These are phyloP conservation scores for Macaria notata DNA, from an alignment of 2,888 invertebrate species.

Conservation along the genomic window DNA sequence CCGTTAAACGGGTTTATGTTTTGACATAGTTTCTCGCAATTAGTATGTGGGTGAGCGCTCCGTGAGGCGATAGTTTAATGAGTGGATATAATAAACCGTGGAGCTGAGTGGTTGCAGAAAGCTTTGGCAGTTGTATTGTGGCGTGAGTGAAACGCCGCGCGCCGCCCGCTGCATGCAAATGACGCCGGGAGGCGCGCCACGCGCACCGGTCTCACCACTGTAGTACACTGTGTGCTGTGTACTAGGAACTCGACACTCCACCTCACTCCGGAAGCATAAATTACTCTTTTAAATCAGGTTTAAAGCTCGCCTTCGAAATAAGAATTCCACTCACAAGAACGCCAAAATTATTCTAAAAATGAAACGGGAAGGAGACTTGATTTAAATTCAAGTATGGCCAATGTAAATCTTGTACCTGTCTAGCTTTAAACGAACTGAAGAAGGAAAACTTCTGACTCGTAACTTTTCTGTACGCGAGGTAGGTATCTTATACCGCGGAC, in stretches of 20 bases:
- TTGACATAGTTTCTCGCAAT: constrained; percentile 36
- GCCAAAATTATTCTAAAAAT: too few relatives aligned
- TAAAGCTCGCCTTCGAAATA: neutral
- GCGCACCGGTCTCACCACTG: constrained; percentile 33
- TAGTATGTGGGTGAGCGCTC: constrained; percentile 22
- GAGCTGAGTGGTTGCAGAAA: constrained; percentile 21
- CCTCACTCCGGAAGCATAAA: constrained; percentile 10
- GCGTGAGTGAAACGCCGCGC: constrained; percentile 45
- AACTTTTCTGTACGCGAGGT: too few relatives aligned
- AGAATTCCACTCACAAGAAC: neutral
- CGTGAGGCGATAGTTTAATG: constrained; percentile 20
- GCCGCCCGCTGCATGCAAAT: constrained; percentile 47
- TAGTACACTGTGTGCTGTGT: constrained; percentile 1
- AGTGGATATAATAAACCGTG: constrained; percentile 23
- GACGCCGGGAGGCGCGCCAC: constrained; percentile 28
- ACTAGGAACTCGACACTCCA: constrained; percentile 27
- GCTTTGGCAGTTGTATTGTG: constrained; percentile 32
- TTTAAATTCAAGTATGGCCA: too few relatives aligned
- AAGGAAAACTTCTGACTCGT: too few relatives aligned
- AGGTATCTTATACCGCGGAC: neutral
- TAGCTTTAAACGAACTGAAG: too few relatives aligned
- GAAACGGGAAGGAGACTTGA: too few relatives aligned
- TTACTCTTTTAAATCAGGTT: constrained; percentile 5
- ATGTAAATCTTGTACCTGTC: too few relatives aligned
- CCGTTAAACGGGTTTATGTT: constrained; percentile 34